Evolutionary conservation across 2,797 vertebrate species (phyloP), one percentile per base, ranked within the genome.

Genomic region (Gymnodraco acuticeps): DNA sequence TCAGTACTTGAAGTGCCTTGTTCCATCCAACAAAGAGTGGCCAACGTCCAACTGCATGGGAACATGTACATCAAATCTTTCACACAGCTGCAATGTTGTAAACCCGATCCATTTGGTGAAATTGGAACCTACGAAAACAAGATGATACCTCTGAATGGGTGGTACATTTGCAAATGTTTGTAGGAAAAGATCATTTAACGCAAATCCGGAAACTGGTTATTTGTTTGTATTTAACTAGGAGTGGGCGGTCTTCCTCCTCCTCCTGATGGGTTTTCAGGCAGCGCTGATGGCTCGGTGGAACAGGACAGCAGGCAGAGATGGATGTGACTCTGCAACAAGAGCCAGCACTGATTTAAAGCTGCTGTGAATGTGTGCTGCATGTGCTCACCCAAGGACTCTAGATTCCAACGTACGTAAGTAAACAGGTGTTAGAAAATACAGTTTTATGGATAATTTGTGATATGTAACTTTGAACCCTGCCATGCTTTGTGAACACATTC

Each of bases 241-340:
- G 45, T 46, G 42, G 17, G 48, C 38, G 27, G 16, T 48, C 45
- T 13, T 61, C 41, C 72, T 31, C 19, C 42, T 59, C 45, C 43
- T 48, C 23, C 38, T 43, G 47, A 41, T 63, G 56, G 51, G 20
- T 73, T 73, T 80, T 59, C 71, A 67, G 65, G 62, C 74, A 78
- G 69, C 69, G 51, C 48, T 55, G 69, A 76, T 74, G 72, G 63
- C 66, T 38, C 1, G 68, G 46, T 63, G 67, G 75, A 64, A 66
- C 56, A 45, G 63, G 75, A 66, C 73, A 66, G 67, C 58, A 48
- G 46, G 73, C 76, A 80, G 62, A 77, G 77, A 86, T 81, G 33
- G 73, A 86, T 70, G 77, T 14, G 46, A 79, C 69, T 66, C 48
- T 53, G 64, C 48, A 79, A 81, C 72, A 8, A 45, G 73, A 87